Percentiles rank a stretch among this genome's conserved stretches.
Conservation (phyloP, 2,888 invertebrate species). For the Phlogophora meticulosa region DNA sequence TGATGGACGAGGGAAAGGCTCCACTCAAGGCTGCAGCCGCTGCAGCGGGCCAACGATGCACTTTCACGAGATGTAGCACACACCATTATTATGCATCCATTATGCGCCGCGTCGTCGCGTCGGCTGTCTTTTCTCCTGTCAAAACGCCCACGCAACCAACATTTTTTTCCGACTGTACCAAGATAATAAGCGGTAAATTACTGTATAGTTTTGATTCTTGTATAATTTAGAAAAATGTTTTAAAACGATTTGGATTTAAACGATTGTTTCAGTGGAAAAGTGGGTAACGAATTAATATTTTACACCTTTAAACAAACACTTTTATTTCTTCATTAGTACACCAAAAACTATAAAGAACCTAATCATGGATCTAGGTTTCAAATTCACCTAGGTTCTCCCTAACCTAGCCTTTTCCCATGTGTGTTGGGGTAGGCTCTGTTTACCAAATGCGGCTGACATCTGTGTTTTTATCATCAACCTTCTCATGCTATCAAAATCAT, state of each 20-base stretch:
- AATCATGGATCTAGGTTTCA: neutral
- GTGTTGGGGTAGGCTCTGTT: conserved; percentile 49
- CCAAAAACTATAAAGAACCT: neutral
- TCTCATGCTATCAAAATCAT: conserved; percentile 57
- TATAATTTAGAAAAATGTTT: conserved; percentile 49
- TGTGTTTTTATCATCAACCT: conserved; percentile 47
- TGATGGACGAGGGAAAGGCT: conserved; percentile 91
- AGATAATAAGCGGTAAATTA: conserved; percentile 66
- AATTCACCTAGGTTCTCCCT: neutral
- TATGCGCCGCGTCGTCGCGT: conserved; percentile 79
- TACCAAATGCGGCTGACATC: conserved; percentile 13
- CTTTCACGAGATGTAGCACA: conserved; percentile 88
- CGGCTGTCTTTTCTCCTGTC: conserved; percentile 79
- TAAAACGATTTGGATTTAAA: conserved; percentile 32
- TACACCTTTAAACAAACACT: conserved; percentile 3
- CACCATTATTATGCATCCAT: conserved; percentile 86
- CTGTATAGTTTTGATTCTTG: conserved; percentile 56
- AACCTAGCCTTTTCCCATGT: neutral
- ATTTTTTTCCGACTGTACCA: conserved; percentile 69
- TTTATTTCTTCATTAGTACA: neutral
- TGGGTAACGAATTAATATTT: conserved; percentile 30
- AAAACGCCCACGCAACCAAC: conserved; percentile 77
- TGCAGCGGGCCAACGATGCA: conserved; percentile 78
- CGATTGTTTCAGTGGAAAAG: conserved; percentile 23
- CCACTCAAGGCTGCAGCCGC: conserved; percentile 82